phyloP scores from a whole-genome alignment of 2,888 invertebrate species.

The Eumacrocentrus americanus region DNA sequence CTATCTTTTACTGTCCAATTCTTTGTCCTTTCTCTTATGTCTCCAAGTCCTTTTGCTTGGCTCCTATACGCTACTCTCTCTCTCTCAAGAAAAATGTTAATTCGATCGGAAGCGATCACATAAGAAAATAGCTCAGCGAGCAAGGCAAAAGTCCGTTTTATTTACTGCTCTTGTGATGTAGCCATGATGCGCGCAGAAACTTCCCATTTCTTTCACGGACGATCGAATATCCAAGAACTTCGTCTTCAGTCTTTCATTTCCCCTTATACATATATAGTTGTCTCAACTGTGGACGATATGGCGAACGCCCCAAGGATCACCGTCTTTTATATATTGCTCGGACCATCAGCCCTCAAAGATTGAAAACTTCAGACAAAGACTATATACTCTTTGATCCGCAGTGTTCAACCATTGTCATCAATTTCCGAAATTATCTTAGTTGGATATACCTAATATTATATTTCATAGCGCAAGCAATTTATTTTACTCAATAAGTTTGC shows the following conservation, averaged over 20 bases:
- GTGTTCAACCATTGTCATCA: too few species aligned
- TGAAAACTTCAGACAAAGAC: neutral
- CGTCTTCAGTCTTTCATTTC: slow-evolving; percentile 12
- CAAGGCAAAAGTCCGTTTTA: slow-evolving; percentile 18
- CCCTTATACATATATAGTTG: neutral
- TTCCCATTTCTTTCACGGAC: slow-evolving; percentile 10
- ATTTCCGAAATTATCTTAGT: too few species aligned
- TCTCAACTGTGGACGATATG: neutral
- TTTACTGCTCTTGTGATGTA: slow-evolving; percentile 13
- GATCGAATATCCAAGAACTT: slow-evolving; percentile 24
- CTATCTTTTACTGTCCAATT: too few species aligned
- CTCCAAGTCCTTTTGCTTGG: too few species aligned
- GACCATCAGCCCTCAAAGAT: neutral
- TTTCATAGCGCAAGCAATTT: too few species aligned
- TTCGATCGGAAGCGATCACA: slow-evolving; percentile 23
- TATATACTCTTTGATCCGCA: neutral
- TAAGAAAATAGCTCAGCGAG: slow-evolving; percentile 7
- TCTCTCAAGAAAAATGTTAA: slow-evolving; percentile 20
- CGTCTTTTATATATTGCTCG: neutral
- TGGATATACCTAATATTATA: too few species aligned
- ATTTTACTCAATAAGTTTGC: too few species aligned
- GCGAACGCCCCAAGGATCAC: neutral
- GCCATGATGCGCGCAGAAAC: neutral
- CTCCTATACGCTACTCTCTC: too few species aligned
- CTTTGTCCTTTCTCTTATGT: too few species aligned